These are phyloP conservation scores for Chalcis sispes DNA, from an alignment of 2,888 invertebrate genomes.

Conservation along the genomic window DNA sequence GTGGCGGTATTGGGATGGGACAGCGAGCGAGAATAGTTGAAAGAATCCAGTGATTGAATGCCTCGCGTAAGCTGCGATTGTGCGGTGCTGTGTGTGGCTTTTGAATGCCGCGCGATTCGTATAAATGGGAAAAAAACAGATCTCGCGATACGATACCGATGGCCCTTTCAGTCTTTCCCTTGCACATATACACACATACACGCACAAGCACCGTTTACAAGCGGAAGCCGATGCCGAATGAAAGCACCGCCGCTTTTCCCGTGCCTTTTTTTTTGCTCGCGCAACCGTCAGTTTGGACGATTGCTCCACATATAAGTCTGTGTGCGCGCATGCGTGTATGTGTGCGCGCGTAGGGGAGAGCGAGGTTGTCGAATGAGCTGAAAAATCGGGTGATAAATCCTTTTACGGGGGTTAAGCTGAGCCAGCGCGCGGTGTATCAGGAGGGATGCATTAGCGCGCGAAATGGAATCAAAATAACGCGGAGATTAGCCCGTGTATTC, in stretches of 20 bases:
- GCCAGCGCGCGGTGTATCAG: background rate
- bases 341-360: background rate
- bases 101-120: constrained; percentile 42
- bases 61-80: constrained; percentile 32
- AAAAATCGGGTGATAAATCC: constrained; percentile 53
- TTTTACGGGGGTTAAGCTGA: background rate
- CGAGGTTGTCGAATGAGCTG: constrained; percentile 39
- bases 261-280: constrained; percentile 2
- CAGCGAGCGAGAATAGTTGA: constrained; percentile 28
- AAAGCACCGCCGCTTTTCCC: constrained; percentile 33
- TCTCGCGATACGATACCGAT: constrained; percentile 30
- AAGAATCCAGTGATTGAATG: constrained; percentile 56
- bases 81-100: constrained; percentile 27
- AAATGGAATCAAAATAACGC: constrained; percentile 27
- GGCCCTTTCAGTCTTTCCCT: background rate
- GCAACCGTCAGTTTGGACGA: background rate
- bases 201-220: too few species aligned
- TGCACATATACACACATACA: too few species aligned
- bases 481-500: too few species aligned
- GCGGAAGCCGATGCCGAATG: background rate
- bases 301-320: background rate
- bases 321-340: background rate
- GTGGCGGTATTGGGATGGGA: background rate
- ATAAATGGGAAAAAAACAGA: constrained; percentile 26
- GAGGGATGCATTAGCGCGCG: constrained; percentile 17